Base-by-base conservation (phyloP, 2,888 invertebrate species). In the Alviniconcha strummeri region DNA sequence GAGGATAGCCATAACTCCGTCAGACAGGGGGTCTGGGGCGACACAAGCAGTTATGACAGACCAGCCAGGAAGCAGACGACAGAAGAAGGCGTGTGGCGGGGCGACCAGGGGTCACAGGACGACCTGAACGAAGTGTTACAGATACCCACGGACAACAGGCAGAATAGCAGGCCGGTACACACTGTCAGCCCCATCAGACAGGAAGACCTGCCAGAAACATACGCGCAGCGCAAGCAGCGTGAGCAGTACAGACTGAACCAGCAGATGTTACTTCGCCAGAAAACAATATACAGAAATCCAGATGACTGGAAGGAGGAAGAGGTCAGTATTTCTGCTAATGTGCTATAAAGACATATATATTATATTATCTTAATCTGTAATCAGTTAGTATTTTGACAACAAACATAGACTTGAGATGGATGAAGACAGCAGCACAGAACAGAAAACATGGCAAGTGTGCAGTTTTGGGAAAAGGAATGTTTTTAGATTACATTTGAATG, bases 171-270 rank as follows among this genome's bases (percentile, higher is more conserved):
- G 72, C 60, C 81, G 15, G 76, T 69, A 4, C 17, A 64, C 19
- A 15, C 56, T 19, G 52, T 55, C 60, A 79, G 15, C 17, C 69
- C 56, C 15, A 54, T 67, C 36, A 36, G 55, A 55, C 80, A 80
- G 8, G 54, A 71, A 19, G 19, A 57, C 69, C 19, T 56, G 4
- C 71, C 90, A 55, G 90, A 90, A 77, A 89, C 89, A 0, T 90
- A 90, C 77, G 90, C 89, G 64, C 89, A 90, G 54, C 84, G 88
- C 64, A 79, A 87, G 72, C 88, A 88, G 79, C 86, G 90, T 13
- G 75, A 87, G 55, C 85, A 84, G 86, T 89, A 85, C 85, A 90
- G 84, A 54, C 77, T 86, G 11, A 85, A 87, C 36, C 87, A 88
- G 69, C 85, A 89, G 64, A 83, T 86, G 64, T 82, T 90, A 6